A percentile compares a stretch with the other conserved stretches of the same genome.
phyloP scores from a whole-genome alignment of 2,888 invertebrate species.

The Caenorhabditis imperialis region DNA sequence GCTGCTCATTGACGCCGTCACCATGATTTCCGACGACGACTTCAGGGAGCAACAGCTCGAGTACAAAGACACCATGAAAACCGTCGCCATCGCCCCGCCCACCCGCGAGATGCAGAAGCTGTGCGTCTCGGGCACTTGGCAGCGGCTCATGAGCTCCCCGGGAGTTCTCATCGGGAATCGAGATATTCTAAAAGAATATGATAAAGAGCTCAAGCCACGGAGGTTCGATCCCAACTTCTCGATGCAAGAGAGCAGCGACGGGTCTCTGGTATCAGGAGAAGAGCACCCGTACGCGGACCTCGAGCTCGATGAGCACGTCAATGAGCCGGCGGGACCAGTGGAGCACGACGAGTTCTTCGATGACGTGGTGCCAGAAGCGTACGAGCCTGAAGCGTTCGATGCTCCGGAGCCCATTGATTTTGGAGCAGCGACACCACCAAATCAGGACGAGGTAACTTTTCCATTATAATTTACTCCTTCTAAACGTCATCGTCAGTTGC shows the following conservation, averaged over 20 bases:
- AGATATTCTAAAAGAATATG: slow-evolving; percentile 4
- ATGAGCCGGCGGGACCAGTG: neutral
- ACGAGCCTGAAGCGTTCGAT: neutral
- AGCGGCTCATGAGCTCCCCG: slow-evolving; percentile 20
- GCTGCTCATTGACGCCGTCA: slow-evolving; percentile 33
- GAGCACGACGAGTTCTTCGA: slow-evolving; percentile 20
- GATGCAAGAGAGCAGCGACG: slow-evolving; percentile 19
- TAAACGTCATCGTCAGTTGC: no score
- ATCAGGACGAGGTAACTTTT: neutral
- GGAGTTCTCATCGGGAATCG: slow-evolving; percentile 7
- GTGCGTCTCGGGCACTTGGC: slow-evolving; percentile 31
- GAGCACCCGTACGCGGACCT: slow-evolving; percentile 42
- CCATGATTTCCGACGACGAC: slow-evolving; percentile 28
- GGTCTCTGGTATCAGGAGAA: slow-evolving; percentile 5
- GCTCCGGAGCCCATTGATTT: neutral
- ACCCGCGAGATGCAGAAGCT: slow-evolving; percentile 20
- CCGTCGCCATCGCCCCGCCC: slow-evolving; percentile 31
- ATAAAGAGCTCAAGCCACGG: neutral
- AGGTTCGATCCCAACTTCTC: slow-evolving; percentile 29
- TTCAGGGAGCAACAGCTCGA: slow-evolving; percentile 32
- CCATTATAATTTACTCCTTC: neutral
- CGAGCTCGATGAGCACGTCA: slow-evolving; percentile 33
- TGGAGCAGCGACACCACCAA: neutral
- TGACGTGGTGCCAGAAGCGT: slow-evolving; percentile 1
- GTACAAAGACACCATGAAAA: slow-evolving; percentile 24